Conservation (phyloP, 2,797 vertebrate species). For the Scomberomorus guttatus region DNA sequence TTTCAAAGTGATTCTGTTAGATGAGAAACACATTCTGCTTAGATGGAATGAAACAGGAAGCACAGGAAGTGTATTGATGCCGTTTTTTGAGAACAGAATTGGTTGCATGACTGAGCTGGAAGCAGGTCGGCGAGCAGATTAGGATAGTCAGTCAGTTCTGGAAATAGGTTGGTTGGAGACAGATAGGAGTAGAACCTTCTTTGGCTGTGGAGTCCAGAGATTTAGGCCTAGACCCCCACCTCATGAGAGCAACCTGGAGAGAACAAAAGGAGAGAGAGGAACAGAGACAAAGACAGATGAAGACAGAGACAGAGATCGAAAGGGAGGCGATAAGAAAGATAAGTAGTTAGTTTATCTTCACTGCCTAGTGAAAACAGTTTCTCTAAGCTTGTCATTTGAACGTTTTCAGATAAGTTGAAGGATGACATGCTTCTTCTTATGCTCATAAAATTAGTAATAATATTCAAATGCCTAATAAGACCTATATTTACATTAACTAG, state of each 20-base stretch:
- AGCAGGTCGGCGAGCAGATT: conserved; percentile 7
- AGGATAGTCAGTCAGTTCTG: background rate
- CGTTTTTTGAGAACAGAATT: background rate
- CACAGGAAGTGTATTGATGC: background rate
- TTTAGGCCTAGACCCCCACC: background rate
- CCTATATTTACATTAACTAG: no score
- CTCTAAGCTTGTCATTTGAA: background rate
- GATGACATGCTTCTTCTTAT: background rate
- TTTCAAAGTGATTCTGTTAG: conserved; percentile 8
- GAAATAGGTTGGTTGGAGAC: conserved; percentile 3
- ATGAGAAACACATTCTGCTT: background rate
- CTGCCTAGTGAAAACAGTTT: background rate
- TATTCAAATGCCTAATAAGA: background rate
- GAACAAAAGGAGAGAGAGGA: background rate
- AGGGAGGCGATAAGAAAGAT: background rate
- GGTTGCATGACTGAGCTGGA: conserved; percentile 1
- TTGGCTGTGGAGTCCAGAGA: conserved; percentile 7
- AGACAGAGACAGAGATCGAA: background rate
- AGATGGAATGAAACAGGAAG: background rate
- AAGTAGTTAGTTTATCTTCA: conserved; percentile 10
- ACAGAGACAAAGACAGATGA: conserved; percentile 3
- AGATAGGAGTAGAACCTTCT: background rate
- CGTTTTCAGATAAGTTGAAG: background rate
- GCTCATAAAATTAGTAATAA: background rate
- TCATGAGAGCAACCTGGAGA: background rate